Percentiles rank a stretch among this genome's conserved stretches.
phyloP scores from a whole-genome alignment of 2,888 invertebrate species.

The Ennomos quercinarius region DNA sequence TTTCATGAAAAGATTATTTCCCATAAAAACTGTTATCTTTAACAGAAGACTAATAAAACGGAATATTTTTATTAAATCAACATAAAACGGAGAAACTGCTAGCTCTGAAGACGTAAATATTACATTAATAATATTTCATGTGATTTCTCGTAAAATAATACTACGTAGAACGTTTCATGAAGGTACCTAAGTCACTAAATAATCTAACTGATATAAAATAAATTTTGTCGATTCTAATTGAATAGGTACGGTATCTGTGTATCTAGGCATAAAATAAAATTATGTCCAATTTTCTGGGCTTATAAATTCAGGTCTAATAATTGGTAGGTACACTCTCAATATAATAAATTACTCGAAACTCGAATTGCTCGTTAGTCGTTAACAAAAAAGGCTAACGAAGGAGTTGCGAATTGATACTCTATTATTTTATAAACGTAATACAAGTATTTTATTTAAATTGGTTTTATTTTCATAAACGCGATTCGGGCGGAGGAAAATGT shows the following conservation, averaged over 20 bases:
- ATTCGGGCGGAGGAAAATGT: slow-evolving; percentile 52
- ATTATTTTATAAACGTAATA: slow-evolving; percentile 21
- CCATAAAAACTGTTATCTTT: too few species aligned
- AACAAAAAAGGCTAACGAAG: slow-evolving; percentile 20
- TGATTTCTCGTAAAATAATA: background rate
- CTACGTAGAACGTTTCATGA: background rate
- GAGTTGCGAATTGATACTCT: slow-evolving; percentile 28
- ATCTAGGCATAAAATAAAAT: slow-evolving; percentile 2
- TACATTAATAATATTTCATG: background rate
- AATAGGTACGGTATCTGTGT: background rate
- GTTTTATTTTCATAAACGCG: slow-evolving; percentile 32
- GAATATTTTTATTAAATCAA: too few species aligned
- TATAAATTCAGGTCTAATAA: slow-evolving; percentile 4
- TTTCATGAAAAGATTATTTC: too few species aligned
- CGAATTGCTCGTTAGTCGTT: slow-evolving; percentile 15
- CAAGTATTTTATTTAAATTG: slow-evolving; percentile 26
- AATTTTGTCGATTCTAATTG: slow-evolving; percentile 1
- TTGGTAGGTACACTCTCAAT: slow-evolving; percentile 13
- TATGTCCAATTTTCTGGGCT: slow-evolving; percentile 13
- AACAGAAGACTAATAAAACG: too few species aligned
- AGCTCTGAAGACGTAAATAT: too few species aligned
- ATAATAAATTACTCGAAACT: slow-evolving; percentile 14
- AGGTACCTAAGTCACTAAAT: background rate
- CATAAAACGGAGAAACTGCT: too few species aligned
- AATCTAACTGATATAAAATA: background rate